phyloP scores from a whole-genome alignment of 2,888 invertebrate genomes.

The Eremobia ochroleuca region DNA sequence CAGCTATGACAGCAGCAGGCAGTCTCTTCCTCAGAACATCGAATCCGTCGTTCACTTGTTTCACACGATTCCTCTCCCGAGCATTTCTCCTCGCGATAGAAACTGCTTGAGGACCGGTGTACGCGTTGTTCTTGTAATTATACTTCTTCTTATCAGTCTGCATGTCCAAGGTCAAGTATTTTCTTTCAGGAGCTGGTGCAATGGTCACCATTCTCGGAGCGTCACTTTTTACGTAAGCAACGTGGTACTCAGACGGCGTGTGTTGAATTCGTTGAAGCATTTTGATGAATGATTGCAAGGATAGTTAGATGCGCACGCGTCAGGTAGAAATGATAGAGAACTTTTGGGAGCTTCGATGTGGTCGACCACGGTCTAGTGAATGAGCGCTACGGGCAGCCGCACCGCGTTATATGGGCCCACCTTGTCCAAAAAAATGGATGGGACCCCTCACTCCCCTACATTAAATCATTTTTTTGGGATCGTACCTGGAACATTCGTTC shows the following conservation, averaged over 20 bases:
- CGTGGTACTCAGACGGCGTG: conserved; percentile 70
- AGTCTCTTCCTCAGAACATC: conserved; percentile 96
- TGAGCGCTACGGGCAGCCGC: conserved; percentile 79
- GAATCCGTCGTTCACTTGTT: conserved; percentile 98
- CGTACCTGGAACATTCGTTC: conserved; percentile 84
- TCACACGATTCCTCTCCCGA: conserved; percentile 98
- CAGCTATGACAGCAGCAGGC: conserved; percentile 94
- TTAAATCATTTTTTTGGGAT: conserved; percentile 81
- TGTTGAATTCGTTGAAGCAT: conserved; percentile 80
- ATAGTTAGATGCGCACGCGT: conserved; percentile 63
- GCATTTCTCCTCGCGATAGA: conserved; percentile 98
- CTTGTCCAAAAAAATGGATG: conserved; percentile 85
- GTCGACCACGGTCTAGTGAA: conserved; percentile 81
- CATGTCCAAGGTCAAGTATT: conserved; percentile 75
- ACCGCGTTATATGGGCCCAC: conserved; percentile 83
- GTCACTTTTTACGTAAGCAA: conserved; percentile 70
- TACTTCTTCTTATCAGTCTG: conserved; percentile 90
- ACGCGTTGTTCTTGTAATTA: conserved; percentile 91
- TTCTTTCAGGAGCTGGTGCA: conserved; percentile 89
- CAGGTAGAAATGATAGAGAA: conserved; percentile 61
- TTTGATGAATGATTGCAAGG: conserved; percentile 54
- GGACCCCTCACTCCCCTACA: conserved; percentile 84
- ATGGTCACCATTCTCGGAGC: conserved; percentile 86
- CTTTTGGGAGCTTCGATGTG: conserved; percentile 74
- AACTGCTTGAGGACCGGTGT: conserved; percentile 93